Percentiles rank a stretch among this genome's conserved stretches.
Conservation (phyloP, 2,797 vertebrate species). For the Eulemur albifrons region DNA sequence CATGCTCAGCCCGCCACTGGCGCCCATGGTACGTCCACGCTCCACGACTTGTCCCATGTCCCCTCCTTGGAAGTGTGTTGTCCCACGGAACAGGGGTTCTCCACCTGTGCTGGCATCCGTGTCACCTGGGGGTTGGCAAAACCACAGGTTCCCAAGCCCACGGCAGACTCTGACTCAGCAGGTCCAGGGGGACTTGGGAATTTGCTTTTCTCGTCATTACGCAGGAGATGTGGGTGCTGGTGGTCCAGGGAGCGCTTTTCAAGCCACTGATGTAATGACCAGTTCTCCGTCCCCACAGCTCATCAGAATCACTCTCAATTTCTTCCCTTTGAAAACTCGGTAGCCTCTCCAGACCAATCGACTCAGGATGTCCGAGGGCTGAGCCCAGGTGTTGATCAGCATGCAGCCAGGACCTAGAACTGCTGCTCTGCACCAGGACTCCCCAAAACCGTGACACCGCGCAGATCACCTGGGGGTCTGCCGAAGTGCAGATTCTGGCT, state of each 20-base stretch:
- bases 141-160: too few relatives aligned
- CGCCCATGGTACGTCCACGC: accelerated
- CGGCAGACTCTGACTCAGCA: background rate
- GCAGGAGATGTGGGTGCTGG: background rate
- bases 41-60: accelerated
- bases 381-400: too few relatives aligned
- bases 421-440: background rate
- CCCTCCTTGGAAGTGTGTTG: background rate
- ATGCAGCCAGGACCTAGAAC: background rate
- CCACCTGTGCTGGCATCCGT: background rate
- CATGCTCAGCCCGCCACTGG: accelerated
- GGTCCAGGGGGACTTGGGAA: too few relatives aligned
- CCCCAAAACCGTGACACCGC: accelerated
- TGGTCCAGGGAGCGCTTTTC: too few relatives aligned
- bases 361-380: background rate
- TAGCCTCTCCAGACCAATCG: background rate
- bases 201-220: accelerated
- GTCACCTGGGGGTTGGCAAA: background rate
- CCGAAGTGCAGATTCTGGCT: too few relatives aligned
- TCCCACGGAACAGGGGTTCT: accelerated
- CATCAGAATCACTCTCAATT: background rate
- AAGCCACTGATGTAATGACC: background rate
- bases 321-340: background rate
- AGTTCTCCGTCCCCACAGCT: background rate
- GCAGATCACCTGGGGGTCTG: accelerated